Evolutionary conservation across 2,888 invertebrate genomes (phyloP).

Genomic region (Dysmachus trigonus): DNA sequence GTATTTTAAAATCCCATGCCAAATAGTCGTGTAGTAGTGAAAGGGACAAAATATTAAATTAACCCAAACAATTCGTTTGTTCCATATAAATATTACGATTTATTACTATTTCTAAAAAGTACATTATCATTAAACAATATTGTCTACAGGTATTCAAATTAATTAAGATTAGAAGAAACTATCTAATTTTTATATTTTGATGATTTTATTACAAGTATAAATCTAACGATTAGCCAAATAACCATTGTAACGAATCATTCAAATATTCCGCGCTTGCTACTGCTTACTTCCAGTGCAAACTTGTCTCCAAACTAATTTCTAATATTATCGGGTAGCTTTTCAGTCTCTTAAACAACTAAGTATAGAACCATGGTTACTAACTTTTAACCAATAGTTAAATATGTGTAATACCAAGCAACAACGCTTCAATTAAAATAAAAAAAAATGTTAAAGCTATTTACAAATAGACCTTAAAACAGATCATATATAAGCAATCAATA

Average conservation of each 20-base stretch:
- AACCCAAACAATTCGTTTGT: not conserved
- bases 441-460: constrained; percentile 1
- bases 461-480: constrained; percentile 34
- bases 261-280: not conserved
- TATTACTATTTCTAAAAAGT: not conserved
- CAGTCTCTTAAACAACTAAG: not conserved
- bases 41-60: not conserved
- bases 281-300: not conserved
- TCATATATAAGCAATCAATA: not conserved
- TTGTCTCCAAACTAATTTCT: not conserved
- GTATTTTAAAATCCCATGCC: not conserved
- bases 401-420: not conserved
- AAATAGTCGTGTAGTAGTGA: not conserved
- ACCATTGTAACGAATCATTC: not conserved
- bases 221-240: not conserved
- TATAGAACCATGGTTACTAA: not conserved
- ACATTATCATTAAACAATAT: not conserved
- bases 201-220: not conserved
- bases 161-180: not conserved
- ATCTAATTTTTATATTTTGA: not conserved
- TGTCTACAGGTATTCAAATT: not conserved
- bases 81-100: not conserved
- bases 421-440: not conserved
- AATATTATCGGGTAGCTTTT: not conserved
- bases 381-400: not conserved